Percentiles rank a stretch among this genome's conserved stretches.
Evolutionary conservation across 2,888 invertebrate genomes (phyloP).

Genomic region (Melieria crassipennis): DNA sequence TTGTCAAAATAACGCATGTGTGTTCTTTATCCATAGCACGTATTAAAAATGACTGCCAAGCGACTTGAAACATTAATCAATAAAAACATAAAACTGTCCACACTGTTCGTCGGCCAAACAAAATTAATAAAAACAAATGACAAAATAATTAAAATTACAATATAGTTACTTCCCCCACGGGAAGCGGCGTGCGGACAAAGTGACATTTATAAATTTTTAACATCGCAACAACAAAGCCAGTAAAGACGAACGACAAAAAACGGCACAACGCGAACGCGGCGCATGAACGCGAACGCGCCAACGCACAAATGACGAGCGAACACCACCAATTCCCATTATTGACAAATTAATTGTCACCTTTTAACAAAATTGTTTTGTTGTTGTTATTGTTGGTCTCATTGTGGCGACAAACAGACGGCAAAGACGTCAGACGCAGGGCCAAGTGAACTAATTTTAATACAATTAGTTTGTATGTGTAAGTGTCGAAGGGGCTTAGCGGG

Average conservation of each 20-base stretch:
- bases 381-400: neutral
- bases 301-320: neutral
- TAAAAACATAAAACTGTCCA: neutral
- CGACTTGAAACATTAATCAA: no score
- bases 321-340: constrained; percentile 44
- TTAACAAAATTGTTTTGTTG: constrained; percentile 54
- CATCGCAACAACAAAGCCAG: neutral
- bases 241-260: neutral
- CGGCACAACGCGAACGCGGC: neutral
- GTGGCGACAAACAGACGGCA: neutral
- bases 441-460: constrained; percentile 33
- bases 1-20: no score
- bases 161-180: neutral
- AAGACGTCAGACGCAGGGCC: constrained; percentile 1
- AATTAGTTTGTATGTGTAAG: constrained; percentile 16
- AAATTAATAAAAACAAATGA: constrained; percentile 20
- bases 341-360: constrained; percentile 65
- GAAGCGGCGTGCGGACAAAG: neutral
- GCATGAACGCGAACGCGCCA: neutral
- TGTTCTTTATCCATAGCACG: no score
- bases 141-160: constrained; percentile 19
- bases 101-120: neutral
- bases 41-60: no score
- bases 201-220: constrained; percentile 11
- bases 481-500: constrained; percentile 6